These are phyloP conservation scores for Odontesthes bonariensis DNA, from an alignment of 2,113 vertebrate genomes.

Conservation along the genomic window DNA sequence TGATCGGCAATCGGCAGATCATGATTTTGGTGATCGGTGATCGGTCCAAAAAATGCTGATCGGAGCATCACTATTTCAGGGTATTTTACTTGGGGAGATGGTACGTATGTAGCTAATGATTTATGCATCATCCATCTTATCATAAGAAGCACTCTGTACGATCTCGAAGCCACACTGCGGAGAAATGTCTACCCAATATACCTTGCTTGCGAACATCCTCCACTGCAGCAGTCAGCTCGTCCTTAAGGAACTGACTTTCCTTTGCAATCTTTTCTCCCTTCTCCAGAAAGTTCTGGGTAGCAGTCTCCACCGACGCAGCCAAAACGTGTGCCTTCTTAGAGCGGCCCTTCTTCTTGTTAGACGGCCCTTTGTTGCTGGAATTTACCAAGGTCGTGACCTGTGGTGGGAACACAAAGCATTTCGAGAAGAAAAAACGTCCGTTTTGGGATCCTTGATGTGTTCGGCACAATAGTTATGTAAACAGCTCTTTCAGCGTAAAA, in stretches of 20 bases:
- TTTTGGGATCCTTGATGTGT: not conserved
- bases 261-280: slow-evolving; percentile 99
- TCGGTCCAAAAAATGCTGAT: too few species aligned
- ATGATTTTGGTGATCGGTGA: too few species aligned
- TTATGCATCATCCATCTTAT: slow-evolving; percentile 61
- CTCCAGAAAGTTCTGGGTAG: slow-evolving; percentile 98
- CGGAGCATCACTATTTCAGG: too few species aligned
- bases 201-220: slow-evolving; percentile 99
- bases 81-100: slow-evolving; percentile 37
- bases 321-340: slow-evolving; percentile 99
- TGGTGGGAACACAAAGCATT: not conserved
- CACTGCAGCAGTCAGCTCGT: slow-evolving; percentile 95
- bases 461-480: not conserved
- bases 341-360: slow-evolving; percentile 98
- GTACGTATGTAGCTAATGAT: slow-evolving; percentile 58
- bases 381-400: slow-evolving; percentile 98
- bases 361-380: slow-evolving; percentile 97
- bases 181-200: slow-evolving; percentile 70
- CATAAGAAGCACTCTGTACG: slow-evolving; percentile 38
- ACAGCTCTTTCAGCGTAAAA: not conserved
- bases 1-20: too few species aligned
- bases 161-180: slow-evolving; percentile 29
- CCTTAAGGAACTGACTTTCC: slow-evolving; percentile 97
- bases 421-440: slow-evolving; percentile 14
- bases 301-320: slow-evolving; percentile 97